Evolutionary conservation across 2,113 vertebrate genomes (phyloP), one percentile per base, ranked within the genome.

Genomic region (Pampusana beccarii): DNA sequence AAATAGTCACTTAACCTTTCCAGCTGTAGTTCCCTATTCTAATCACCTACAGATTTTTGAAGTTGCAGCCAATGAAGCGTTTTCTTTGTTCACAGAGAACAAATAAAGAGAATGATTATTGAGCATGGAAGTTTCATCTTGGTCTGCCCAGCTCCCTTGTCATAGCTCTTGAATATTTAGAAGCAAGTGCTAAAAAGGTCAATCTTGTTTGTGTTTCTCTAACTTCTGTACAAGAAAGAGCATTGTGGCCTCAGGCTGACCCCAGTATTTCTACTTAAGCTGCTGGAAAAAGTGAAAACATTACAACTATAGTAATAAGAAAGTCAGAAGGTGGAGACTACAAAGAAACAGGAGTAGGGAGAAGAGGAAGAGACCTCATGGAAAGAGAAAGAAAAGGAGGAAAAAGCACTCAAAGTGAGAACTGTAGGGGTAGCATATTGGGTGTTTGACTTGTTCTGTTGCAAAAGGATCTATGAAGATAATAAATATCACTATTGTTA

Each of bases 11-110:
- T 48, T 77, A 42, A 77, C 9, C 4, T 71, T 40, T 88, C 13
- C 8, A 42, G 31, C 9, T 77, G 6, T 42, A 40, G n/a, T 61
- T 67, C 10, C 58, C 34, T 95, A 29, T 89, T 96, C 50, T 88
- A 94, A 50, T 6, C 71, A 65, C 38, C 44, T 78, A 80, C 33
- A 44, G 38, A 50, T 80, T 85, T 96, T 64, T 92, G 53, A 92
- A 91, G 31, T 70, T 34, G 54, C 11, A 70, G 61, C 11, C 70
- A 85, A 92, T 40, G 77, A 75, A 75, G 11, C 8, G 69, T 94
- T 53, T 94, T 33, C 19, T 89, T 92, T 64, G 31, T 86, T 97
- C 80, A 91, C 36, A 91, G 44, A 96, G 54, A 86, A 90, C 44
- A 92, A 75, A 56, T 66, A 82, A 72, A 96, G 94, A 94, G 6